Conservation (phyloP, 1,140 invertebrate genomes). For the Zaprionus taronus region DNA sequence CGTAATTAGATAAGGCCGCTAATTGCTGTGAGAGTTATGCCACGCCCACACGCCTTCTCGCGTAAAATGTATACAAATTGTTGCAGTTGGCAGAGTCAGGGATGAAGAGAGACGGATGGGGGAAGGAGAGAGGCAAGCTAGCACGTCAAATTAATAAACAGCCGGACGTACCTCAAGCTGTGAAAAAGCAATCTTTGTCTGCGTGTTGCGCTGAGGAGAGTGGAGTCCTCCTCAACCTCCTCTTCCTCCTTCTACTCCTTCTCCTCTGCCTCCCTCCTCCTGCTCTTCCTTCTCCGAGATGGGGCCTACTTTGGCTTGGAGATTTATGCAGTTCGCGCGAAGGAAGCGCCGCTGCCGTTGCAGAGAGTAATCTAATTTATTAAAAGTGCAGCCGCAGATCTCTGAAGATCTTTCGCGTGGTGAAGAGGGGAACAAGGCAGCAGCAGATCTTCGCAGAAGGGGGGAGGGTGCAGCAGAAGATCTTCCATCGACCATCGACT, state of each 20-base stretch:
- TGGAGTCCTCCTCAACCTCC: not conserved
- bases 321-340: conserved; percentile 80
- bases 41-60: conserved; percentile 21
- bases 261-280: not conserved
- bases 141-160: conserved; percentile 79
- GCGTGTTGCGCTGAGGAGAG: conserved; percentile 46
- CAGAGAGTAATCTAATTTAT: conserved; percentile 80
- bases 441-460: not conserved
- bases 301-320: conserved; percentile 30
- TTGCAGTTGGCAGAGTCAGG: conserved; percentile 33
- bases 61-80: conserved; percentile 69
- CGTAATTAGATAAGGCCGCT: conserved; percentile 26
- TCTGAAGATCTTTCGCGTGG: not conserved
- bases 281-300: not conserved
- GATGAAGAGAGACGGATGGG: conserved; percentile 7
- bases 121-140: conserved; percentile 49
- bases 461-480: not conserved
- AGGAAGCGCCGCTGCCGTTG: conserved; percentile 64
- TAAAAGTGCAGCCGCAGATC: conserved; percentile 73
- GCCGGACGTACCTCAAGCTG: conserved; percentile 81
- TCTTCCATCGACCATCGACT: conserved; percentile 11
- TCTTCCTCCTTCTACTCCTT: not conserved
- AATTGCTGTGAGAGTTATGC: conserved; percentile 44
- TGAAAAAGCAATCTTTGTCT: conserved; percentile 79
- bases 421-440: not conserved